These are phyloP conservation scores for Agrochola litura DNA, from an alignment of 2,888 invertebrate genomes.

Conservation along the genomic window DNA sequence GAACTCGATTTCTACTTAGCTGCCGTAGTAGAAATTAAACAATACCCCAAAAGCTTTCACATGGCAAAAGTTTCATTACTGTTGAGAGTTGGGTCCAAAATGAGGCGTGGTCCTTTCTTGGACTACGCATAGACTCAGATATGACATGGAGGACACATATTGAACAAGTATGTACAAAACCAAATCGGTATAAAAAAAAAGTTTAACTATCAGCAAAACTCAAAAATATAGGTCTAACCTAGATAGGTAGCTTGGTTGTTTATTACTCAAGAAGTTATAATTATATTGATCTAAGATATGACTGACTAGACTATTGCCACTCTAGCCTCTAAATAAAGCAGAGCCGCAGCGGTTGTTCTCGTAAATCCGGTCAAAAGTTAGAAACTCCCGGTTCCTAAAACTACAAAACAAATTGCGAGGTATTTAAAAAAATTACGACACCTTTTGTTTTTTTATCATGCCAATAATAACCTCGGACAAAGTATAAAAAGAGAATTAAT, in stretches of 20 bases:
- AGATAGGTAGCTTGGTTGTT: not conserved
- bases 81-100: no score
- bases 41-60: no score
- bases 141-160: no score
- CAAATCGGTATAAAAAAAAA: not conserved
- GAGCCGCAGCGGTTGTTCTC: not conserved
- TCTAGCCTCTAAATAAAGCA: not conserved
- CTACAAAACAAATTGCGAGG: slow-evolving; percentile 13
- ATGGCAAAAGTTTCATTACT: no score
- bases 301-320: not conserved
- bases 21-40: no score
- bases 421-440: slow-evolving; percentile 23
- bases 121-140: no score
- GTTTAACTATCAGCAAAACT: no score
- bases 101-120: no score
- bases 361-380: not conserved
- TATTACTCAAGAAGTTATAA: not conserved
- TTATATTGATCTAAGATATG: not conserved
- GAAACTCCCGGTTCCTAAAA: not conserved
- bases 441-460: slow-evolving; percentile 54
- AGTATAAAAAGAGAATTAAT: slow-evolving; percentile 44
- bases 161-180: no score
- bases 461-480: slow-evolving; percentile 14
- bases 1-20: no score
- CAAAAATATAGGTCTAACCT: not conserved